Percentiles rank a stretch among this genome's conserved stretches.
These are phyloP conservation scores for Pituophis catenifer DNA, from an alignment of 2,113 vertebrate genomes.

Conservation along the genomic window DNA sequence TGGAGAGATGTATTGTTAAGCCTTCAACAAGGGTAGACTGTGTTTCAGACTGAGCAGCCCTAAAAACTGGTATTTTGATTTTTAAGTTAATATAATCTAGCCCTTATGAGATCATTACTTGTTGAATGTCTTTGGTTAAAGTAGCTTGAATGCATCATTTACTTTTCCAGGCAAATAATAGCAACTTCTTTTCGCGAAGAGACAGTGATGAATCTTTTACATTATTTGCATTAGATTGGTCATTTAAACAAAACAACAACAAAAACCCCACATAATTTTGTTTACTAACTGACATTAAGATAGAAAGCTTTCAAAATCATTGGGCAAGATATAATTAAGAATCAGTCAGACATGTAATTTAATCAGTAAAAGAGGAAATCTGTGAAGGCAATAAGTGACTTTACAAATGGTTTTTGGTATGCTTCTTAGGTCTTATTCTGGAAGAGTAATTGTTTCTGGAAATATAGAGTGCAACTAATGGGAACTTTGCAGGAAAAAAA, in stretches of 20 bases:
- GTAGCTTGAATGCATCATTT: constrained; percentile 22
- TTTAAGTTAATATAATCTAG: not conserved
- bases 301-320: constrained; percentile 78
- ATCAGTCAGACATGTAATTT: constrained; percentile 87
- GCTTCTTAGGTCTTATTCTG: constrained; percentile 62
- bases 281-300: constrained; percentile 74
- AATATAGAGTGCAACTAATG: constrained; percentile 18
- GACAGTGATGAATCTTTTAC: constrained; percentile 59
- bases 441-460: constrained; percentile 58
- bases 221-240: constrained; percentile 53
- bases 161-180: constrained; percentile 51
- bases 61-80: not conserved
- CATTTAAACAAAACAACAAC: constrained; percentile 55
- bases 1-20: not conserved
- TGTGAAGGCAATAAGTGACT: constrained; percentile 75
- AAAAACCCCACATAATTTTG: constrained; percentile 59
- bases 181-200: constrained; percentile 32
- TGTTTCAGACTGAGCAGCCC: not conserved
- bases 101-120: not conserved
- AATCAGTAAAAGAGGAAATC: constrained; percentile 78
- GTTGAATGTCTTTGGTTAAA: not conserved
- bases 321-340: constrained; percentile 84
- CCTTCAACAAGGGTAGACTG: not conserved
- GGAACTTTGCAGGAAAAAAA: not conserved
- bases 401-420: constrained; percentile 65